Percentiles rank a stretch among this genome's conserved stretches.
phyloP scores from a whole-genome alignment of 2,888 invertebrate genomes.

The Drosophila kuntzei region DNA sequence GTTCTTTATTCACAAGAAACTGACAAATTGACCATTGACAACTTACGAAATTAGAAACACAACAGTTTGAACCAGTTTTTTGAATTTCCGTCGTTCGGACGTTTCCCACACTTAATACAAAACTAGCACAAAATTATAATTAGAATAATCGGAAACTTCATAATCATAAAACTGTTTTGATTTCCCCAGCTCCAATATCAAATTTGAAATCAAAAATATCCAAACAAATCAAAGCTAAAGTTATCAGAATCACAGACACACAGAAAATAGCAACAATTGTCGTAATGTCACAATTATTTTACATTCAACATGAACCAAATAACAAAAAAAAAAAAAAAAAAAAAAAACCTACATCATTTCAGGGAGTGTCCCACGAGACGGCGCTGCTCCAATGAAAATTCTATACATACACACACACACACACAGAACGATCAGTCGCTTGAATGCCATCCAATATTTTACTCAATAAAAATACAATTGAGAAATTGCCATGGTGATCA shows the following conservation, averaged over 20 bases:
- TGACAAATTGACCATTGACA: not conserved
- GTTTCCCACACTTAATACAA: conserved; percentile 13
- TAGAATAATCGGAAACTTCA: conserved; percentile 3
- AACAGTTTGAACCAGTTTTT: conserved; percentile 6
- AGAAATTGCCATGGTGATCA: conserved; percentile 80
- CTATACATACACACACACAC: conserved; percentile 44
- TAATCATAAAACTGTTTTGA: not conserved
- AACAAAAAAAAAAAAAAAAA: conserved; percentile 37
- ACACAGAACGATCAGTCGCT: conserved; percentile 51
- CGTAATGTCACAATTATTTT: conserved; percentile 69
- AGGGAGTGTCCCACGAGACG: conserved; percentile 61
- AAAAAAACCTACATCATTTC: conserved; percentile 24
- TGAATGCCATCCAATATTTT: conserved; percentile 71
- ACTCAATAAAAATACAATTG: conserved; percentile 79
- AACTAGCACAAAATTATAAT: not conserved
- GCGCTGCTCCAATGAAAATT: conserved; percentile 64
- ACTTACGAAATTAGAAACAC: not conserved
- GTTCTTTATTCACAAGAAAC: conserved; percentile 5
- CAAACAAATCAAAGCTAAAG: conserved; percentile 41
- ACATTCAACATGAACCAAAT: conserved; percentile 74
- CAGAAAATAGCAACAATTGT: conserved; percentile 50
- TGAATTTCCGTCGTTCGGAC: conserved; percentile 9
- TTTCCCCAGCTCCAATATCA: not conserved
- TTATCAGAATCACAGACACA: conserved; percentile 26
- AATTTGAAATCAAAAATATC: conserved; percentile 21